Base-by-base conservation (phyloP, 2,113 vertebrate genomes). In the Puntigrus tetrazona region DNA sequence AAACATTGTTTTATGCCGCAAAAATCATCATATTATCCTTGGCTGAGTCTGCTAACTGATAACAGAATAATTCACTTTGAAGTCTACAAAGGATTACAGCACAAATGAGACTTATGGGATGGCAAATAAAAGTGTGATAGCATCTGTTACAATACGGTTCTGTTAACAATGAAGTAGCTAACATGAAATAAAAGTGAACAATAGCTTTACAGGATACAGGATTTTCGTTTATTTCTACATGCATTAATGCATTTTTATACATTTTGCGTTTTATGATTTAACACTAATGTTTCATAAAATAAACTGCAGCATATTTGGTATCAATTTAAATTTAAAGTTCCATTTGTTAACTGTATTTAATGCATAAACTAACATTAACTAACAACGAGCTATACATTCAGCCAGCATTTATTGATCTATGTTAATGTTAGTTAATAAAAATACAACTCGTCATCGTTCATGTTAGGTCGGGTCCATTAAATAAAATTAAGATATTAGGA, bases 21-120 rank as follows among this genome's bases (percentile, higher is more conserved):
- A 65, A 81, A 81, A 81, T 63, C 76, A 72, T 72, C 38, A 59
- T 47, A 67, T 73, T 85, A 80, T 80, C 73, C 67, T 43, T 74
- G 78, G 69, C 78, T 81, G 65, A 81, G 27, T 52, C 41, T 34
- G 67, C 27, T 11, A 63, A 47, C 78, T 74, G 84, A 85, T 81
- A 81, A 34, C 84, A 72, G 25, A 81, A 29, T 11, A 8, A 34
- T 85, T 81, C n/a, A 27, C 75, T 59, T 74, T 81, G 16, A 85
- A 27, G 38, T 45, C 34, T 41, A 29, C 22, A 8, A 65, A 72
- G 69, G 67, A 81, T 85, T 29, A 36, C 70, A 65, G 31, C 55
- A 63, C 50, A 61, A 73, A 61, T 43, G 22, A 57, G 77, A 85
- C 52, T 27, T 31, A 55, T 22, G 63, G 27, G 74, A 77, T 0